These are phyloP conservation scores for Turritopsis dohrnii DNA, from an alignment of 30 jellyfish, hydroid and myxozoan genomes.

Conservation along the genomic window DNA sequence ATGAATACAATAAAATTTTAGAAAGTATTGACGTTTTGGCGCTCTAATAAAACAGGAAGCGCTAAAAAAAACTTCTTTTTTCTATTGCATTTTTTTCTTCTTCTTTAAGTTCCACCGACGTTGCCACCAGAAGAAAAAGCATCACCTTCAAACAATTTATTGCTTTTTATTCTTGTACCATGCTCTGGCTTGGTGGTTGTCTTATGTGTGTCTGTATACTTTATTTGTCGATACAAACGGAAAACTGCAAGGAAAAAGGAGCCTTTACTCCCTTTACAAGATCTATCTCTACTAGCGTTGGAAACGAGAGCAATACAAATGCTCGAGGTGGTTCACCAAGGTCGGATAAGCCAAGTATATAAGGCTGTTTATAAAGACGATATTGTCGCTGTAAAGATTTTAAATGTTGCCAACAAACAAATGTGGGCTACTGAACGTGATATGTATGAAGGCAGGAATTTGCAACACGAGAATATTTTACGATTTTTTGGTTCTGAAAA, in stretches of 20 bases:
- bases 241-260: neutral
- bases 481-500: constrained; percentile 58
- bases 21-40: no score
- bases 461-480: constrained; percentile 62
- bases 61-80: neutral
- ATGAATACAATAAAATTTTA: no score
- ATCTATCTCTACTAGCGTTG: constrained; percentile 58
- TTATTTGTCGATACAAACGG: neutral
- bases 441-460: constrained; percentile 36
- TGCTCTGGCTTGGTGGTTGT: neutral
- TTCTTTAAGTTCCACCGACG: neutral
- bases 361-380: constrained; percentile 41
- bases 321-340: constrained; percentile 59
- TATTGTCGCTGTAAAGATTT: constrained; percentile 76
- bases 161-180: neutral
- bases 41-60: no score
- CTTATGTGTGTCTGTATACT: neutral
- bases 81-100: neutral
- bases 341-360: constrained; percentile 68
- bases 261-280: constrained; percentile 37
- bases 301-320: constrained; percentile 58
- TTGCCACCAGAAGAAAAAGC: neutral
- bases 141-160: neutral
- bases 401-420: constrained; percentile 46
- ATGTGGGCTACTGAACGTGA: constrained; percentile 78